Percentiles rank a stretch among this genome's conserved stretches.
These are phyloP conservation scores for Heliocidaris tuberculata DNA, from an alignment of 35 echinoderm and acorn worm genomes.

Conservation along the genomic window DNA sequence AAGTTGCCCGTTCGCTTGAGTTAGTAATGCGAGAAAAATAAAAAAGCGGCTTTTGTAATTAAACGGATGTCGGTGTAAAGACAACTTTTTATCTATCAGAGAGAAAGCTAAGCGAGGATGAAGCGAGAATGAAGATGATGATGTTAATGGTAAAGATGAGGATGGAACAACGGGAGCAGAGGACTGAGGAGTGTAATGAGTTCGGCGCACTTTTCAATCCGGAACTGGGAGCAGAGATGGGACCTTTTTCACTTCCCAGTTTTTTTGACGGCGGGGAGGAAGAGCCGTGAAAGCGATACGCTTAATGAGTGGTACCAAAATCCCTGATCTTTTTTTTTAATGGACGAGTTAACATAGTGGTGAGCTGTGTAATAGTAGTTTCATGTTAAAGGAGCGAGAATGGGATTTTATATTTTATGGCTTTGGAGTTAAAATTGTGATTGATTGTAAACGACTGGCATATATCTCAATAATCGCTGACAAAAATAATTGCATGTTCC, in stretches of 20 bases:
- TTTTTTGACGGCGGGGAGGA: background rate
- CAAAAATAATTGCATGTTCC: too few species aligned
- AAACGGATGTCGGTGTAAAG: background rate
- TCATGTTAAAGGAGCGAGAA: background rate
- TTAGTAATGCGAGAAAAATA: background rate
- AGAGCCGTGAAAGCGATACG: slow-evolving; percentile 17
- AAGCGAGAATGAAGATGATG: background rate
- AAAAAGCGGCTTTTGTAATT: background rate
- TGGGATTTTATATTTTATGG: background rate
- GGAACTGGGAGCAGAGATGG: background rate
- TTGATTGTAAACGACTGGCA: background rate
- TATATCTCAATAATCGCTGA: background rate
- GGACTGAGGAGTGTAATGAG: background rate
- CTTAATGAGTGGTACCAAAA: background rate
- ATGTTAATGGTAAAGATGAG: background rate
- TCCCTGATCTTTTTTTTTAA: background rate
- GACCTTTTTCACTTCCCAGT: background rate
- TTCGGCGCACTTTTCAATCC: slow-evolving; percentile 5
- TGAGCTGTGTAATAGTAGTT: background rate
- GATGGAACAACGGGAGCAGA: background rate
- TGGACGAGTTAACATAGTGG: slow-evolving; percentile 27
- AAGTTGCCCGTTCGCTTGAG: background rate
- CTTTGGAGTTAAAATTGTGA: background rate
- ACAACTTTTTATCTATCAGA: background rate
- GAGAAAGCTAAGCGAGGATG: background rate